Evolutionary conservation across 2,888 invertebrate species (phyloP).

Genomic region (Theodoxus fluviatilis): DNA sequence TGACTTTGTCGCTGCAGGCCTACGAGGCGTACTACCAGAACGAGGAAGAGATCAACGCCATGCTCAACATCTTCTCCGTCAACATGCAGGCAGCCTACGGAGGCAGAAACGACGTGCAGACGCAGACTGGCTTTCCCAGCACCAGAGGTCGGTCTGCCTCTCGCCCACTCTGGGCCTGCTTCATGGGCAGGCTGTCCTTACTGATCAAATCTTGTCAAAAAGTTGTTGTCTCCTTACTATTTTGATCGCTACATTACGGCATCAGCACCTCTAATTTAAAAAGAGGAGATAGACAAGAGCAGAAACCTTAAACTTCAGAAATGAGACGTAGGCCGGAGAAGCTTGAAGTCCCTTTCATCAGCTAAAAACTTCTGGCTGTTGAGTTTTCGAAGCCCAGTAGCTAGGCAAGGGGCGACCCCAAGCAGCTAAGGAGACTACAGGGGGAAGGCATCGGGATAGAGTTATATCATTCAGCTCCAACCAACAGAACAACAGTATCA

Average conservation of each 20-base stretch:
- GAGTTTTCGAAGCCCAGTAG: no score
- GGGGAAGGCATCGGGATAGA: no score
- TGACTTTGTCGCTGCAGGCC: constrained; percentile 40
- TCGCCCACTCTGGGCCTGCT: no score
- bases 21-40: constrained; percentile 57
- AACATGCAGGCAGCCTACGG: constrained; percentile 61
- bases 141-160: constrained; percentile 51
- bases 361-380: no score
- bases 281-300: no score
- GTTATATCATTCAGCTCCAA: no score
- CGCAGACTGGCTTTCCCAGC: constrained; percentile 57
- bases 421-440: no score
- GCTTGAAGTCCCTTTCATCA: no score
- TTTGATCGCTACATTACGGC: not conserved
- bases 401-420: no score
- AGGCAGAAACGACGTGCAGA: constrained; percentile 58
- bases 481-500: no score
- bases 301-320: no score
- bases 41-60: constrained; percentile 59
- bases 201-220: not conserved
- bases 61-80: constrained; percentile 59
- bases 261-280: not conserved
- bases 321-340: no score
- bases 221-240: not conserved
- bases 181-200: not conserved